Evolutionary conservation across 2,797 vertebrate species (phyloP).

Genomic region (Avahi laniger): DNA sequence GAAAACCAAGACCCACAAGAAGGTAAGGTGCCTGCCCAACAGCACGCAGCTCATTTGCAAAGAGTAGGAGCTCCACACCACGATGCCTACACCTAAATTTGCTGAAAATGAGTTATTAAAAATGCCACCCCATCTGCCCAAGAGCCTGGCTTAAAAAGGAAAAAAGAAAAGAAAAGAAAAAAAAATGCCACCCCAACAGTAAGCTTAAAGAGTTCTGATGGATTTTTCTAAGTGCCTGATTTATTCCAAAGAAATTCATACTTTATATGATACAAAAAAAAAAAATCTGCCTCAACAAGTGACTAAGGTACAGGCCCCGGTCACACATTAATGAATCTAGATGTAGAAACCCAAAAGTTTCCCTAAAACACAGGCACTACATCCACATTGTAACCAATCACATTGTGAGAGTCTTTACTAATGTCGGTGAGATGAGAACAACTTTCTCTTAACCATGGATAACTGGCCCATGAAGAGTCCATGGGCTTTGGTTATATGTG

Average conservation of each 20-base stretch:
- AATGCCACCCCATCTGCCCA: not conserved
- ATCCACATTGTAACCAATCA: slow-evolving; percentile 8
- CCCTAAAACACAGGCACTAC: slow-evolving; percentile 24
- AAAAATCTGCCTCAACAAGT: not conserved
- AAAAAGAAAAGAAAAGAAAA: not conserved
- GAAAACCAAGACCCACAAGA: not conserved
- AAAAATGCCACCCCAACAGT: not conserved
- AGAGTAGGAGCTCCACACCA: not conserved
- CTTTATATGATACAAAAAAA: not conserved
- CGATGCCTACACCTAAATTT: not conserved
- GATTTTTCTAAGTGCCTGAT: not conserved
- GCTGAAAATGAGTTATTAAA: not conserved
- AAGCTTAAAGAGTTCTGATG: not conserved
- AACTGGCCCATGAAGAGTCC: slow-evolving; percentile 71
- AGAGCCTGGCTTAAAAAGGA: not conserved
- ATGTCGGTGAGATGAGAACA: slow-evolving; percentile 60
- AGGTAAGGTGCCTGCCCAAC: not conserved
- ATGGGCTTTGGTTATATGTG: slow-evolving; percentile 77
- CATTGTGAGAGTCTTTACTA: slow-evolving; percentile 46
- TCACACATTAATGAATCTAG: slow-evolving; percentile 32
- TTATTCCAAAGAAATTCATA: not conserved
- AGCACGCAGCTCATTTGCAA: not conserved
- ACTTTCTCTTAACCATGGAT: slow-evolving; percentile 68
- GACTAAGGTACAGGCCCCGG: slow-evolving; percentile 39
- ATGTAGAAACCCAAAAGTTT: slow-evolving; percentile 41